Evolutionary conservation across 2,888 invertebrate species (phyloP).

Genomic region (Molorchus minor): DNA sequence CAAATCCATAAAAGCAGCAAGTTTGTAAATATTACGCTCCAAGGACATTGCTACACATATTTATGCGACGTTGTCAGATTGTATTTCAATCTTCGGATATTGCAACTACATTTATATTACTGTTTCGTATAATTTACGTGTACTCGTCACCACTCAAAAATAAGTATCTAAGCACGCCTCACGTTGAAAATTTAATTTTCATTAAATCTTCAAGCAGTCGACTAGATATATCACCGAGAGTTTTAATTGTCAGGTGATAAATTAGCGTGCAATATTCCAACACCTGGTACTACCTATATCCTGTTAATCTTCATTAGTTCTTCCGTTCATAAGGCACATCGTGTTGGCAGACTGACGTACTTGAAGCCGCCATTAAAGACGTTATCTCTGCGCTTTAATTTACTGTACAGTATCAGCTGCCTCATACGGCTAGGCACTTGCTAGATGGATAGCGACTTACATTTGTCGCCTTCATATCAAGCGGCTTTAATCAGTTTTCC

Average conservation of each 20-base stretch:
- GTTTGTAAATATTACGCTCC: too few relatives aligned
- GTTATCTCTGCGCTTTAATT: conserved; percentile 14
- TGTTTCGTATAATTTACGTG: too few relatives aligned
- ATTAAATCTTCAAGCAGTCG: conserved; percentile 1
- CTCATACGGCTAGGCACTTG: not conserved
- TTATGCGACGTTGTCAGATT: too few relatives aligned
- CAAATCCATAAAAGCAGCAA: too few relatives aligned
- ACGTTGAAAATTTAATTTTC: not conserved
- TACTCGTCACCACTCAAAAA: too few relatives aligned
- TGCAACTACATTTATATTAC: too few relatives aligned
- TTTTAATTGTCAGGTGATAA: conserved; percentile 27
- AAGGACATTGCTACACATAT: too few relatives aligned
- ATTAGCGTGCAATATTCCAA: conserved; percentile 25
- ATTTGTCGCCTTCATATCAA: not conserved
- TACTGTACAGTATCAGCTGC: conserved; percentile 6
- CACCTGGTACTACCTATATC: conserved; percentile 34
- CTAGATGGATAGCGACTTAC: conserved; percentile 3
- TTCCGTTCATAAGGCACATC: conserved; percentile 37
- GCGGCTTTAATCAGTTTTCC: not conserved
- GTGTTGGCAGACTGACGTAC: conserved; percentile 35
- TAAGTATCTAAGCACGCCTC: too few relatives aligned
- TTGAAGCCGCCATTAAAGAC: conserved; percentile 22
- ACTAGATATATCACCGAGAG: conserved; percentile 3
- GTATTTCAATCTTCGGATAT: too few relatives aligned
- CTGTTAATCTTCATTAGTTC: conserved; percentile 38